Conservation (phyloP, 2,113 vertebrate species). For the Melanerpes formicivorus region DNA sequence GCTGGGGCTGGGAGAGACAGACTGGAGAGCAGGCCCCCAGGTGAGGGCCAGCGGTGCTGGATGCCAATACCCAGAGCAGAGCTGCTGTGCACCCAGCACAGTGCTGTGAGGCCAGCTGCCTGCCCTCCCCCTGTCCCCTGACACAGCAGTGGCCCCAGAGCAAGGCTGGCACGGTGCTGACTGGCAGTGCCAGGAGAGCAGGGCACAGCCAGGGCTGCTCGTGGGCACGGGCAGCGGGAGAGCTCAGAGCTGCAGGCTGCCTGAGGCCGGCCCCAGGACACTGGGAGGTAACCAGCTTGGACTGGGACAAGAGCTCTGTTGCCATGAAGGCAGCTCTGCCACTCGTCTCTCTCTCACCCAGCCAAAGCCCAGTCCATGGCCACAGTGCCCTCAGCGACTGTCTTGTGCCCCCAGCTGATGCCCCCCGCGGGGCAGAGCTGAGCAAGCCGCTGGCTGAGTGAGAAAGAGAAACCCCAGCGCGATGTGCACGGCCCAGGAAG, state of each 20-base stretch:
- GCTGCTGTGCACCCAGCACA: no score
- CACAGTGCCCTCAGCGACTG: background rate
- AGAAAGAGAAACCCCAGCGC: background rate
- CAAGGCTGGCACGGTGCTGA: background rate
- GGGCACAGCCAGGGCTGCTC: no score
- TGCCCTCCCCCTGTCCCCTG: background rate
- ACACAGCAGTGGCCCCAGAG: background rate
- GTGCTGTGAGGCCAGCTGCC: no score
- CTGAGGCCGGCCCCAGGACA: background rate
- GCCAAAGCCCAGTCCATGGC: rapidly evolving
- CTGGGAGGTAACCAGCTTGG: background rate
- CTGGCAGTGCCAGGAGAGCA: background rate
- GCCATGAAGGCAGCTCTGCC: rapidly evolving
- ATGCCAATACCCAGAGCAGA: background rate
- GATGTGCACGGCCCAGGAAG: background rate
- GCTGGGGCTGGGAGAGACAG: background rate
- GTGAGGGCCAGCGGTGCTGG: background rate
- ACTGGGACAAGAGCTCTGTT: background rate
- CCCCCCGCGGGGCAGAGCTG: background rate
- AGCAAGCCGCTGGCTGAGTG: background rate
- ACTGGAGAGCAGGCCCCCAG: background rate
- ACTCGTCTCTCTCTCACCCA: no score
- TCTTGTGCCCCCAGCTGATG: no score
- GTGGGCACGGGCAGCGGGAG: background rate
- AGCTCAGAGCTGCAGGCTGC: background rate